phyloP scores from a whole-genome alignment of 2,888 invertebrate genomes.

The Ectemnius lituratus region DNA sequence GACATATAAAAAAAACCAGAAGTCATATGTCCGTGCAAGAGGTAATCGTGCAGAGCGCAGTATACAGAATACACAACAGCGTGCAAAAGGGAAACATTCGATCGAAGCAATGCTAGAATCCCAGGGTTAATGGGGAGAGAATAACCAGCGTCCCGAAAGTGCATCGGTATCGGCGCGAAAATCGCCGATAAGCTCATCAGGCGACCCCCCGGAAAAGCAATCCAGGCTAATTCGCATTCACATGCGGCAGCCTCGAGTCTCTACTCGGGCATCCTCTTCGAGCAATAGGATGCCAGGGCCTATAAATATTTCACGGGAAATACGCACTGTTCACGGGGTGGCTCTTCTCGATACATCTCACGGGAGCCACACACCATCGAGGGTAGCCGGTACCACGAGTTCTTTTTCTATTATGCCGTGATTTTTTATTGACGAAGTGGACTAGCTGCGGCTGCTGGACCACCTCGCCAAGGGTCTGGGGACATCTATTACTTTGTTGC shows the following conservation, averaged over 20 bases:
- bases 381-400: constrained; percentile 41
- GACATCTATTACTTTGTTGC: constrained; percentile 77
- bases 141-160: no score
- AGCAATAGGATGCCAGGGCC: constrained; percentile 29
- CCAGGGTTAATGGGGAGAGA: no score
- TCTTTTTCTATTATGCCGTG: constrained; percentile 75
- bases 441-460: constrained; percentile 61
- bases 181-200: no score
- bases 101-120: no score
- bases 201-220: constrained; percentile 18
- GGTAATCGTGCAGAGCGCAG: no score
- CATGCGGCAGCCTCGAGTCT: background rate
- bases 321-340: constrained; percentile 41
- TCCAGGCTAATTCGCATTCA: constrained; percentile 42
- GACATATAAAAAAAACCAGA: no score
- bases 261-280: constrained; percentile 25
- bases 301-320: constrained; percentile 74
- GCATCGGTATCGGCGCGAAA: no score
- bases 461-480: constrained; percentile 55
- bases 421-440: constrained; percentile 78
- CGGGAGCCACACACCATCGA: constrained; percentile 41
- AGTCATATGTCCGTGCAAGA: no score
- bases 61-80: no score
- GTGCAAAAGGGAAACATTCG: no score
- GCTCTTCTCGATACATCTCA: constrained; percentile 43